Conservation (phyloP, 2,888 invertebrate genomes). For the Artemia sinica region DNA sequence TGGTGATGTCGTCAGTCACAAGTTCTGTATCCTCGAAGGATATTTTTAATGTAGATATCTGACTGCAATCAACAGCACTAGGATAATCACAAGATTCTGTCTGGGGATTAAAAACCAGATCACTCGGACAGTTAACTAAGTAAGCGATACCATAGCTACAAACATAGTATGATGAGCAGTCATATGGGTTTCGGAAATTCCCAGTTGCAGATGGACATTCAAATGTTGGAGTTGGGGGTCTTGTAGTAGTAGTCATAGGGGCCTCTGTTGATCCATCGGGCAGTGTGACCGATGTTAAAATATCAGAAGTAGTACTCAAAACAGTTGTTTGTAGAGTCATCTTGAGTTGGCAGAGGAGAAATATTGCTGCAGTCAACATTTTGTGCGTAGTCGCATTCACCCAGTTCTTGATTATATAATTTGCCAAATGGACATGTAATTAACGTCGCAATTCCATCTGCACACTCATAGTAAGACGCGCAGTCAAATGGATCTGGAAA, state of each 20-base stretch:
- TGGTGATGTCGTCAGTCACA: too few relatives aligned
- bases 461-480: too few relatives aligned
- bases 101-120: not conserved
- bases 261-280: not conserved
- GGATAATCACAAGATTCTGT: not conserved
- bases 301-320: too few relatives aligned
- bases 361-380: too few relatives aligned
- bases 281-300: not conserved
- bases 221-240: not conserved
- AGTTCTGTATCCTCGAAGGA: too few relatives aligned
- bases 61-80: not conserved
- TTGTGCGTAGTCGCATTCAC: too few relatives aligned
- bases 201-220: not conserved
- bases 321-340: too few relatives aligned
- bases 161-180: slow-evolving; percentile 1
- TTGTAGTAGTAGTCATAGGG: not conserved
- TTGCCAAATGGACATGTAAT: too few relatives aligned
- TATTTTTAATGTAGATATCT: not conserved
- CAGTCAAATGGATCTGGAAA: too few relatives aligned
- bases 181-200: not conserved
- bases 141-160: not conserved
- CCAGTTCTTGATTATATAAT: too few relatives aligned
- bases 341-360: too few relatives aligned
- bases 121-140: not conserved
- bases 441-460: too few relatives aligned